A percentile compares a stretch with the other conserved stretches of the same genome.
Evolutionary conservation across 2,888 invertebrate species (phyloP).

Genomic region (Eupithecia vulgata): DNA sequence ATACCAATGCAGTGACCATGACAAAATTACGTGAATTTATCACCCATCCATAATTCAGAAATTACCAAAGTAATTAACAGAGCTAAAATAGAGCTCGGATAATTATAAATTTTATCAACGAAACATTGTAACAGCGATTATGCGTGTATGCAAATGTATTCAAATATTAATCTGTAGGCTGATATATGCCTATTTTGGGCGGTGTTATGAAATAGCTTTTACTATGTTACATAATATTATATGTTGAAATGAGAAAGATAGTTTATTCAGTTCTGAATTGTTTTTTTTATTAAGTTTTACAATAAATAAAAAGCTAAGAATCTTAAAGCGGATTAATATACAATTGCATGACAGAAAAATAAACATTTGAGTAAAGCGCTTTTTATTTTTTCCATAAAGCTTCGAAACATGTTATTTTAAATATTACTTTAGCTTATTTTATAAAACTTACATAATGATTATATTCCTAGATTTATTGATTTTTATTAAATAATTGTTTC

Average conservation of each 20-base stretch:
- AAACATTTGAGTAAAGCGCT: too few relatives aligned
- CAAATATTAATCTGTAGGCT: constrained; percentile 46
- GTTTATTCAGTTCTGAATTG: too few relatives aligned
- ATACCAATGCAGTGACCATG: not conserved
- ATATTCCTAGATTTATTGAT: too few relatives aligned
- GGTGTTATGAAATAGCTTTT: not conserved
- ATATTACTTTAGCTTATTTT: too few relatives aligned
- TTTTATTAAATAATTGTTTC: too few relatives aligned
- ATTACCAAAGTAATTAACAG: constrained; percentile 23
- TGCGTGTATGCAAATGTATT: constrained; percentile 52
- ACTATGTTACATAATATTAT: too few relatives aligned
- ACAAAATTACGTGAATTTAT: not conserved
- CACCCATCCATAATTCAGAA: constrained; percentile 18
- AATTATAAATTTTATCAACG: constrained; percentile 40
- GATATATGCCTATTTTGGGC: constrained; percentile 36
- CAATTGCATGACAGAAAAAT: too few relatives aligned
- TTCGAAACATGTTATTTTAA: not conserved
- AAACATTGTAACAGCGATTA: constrained; percentile 43
- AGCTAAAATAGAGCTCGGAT: constrained; percentile 13
- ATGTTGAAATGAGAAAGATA: too few relatives aligned
- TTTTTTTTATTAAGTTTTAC: too few relatives aligned
- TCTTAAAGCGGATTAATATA: too few relatives aligned
- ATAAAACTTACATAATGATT: too few relatives aligned
- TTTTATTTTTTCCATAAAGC: not conserved
- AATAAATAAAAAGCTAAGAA: too few relatives aligned